Conservation (phyloP, 1,140 invertebrate genomes). For the Drosophila setifemur region DNA sequence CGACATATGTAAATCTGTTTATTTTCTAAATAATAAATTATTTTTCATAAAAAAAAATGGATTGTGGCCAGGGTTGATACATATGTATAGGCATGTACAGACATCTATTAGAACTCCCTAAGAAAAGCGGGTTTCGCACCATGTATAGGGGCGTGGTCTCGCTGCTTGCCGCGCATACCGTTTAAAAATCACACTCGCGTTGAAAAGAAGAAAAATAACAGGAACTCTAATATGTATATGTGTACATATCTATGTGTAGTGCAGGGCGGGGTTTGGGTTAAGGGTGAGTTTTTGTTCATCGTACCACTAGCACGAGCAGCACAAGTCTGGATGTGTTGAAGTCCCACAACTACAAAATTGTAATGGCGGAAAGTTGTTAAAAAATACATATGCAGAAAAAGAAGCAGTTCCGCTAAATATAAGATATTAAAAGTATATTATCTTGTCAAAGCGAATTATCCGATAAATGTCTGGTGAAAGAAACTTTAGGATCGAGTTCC, state of each 20-base stretch:
- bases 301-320: not conserved
- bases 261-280: conserved; percentile 11
- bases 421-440: not conserved
- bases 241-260: too few species aligned
- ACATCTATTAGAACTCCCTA: too few species aligned
- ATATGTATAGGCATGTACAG: too few species aligned
- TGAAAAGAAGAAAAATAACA: conserved; percentile 1
- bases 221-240: too few species aligned
- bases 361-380: conserved; percentile 10
- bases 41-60: too few species aligned
- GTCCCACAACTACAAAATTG: not conserved
- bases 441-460: not conserved
- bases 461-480: not conserved
- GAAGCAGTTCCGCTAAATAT: too few species aligned
- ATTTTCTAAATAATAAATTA: too few species aligned
- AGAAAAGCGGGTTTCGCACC: conserved; percentile 19
- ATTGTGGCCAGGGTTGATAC: too few species aligned
- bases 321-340: not conserved
- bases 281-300: conserved; percentile 23
- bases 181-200: conserved; percentile 13
- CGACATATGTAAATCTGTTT: too few species aligned
- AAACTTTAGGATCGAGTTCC: not conserved
- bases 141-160: conserved; percentile 19
- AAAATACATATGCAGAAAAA: not conserved
- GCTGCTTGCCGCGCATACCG: conserved; percentile 18